Conservation (phyloP, 2,113 vertebrate species). For the Macroglossus sobrinus region DNA sequence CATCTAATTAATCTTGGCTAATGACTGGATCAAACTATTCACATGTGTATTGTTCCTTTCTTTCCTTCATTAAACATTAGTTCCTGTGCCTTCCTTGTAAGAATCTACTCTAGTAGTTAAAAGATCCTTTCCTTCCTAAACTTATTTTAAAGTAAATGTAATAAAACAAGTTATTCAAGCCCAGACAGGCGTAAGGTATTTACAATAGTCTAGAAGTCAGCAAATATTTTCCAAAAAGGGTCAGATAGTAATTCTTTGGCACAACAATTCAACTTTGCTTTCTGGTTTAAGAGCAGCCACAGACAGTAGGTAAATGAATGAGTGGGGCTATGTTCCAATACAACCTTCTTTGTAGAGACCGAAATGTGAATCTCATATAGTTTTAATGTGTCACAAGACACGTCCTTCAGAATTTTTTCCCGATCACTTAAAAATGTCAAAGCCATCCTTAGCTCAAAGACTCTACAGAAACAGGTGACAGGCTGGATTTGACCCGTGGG, state of each 20-base stretch:
- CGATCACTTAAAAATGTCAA: neutral
- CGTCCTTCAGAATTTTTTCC: neutral
- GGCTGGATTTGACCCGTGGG: neutral
- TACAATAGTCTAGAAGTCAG: neutral
- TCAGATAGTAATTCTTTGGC: neutral
- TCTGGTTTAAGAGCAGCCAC: neutral
- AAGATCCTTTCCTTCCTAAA: neutral
- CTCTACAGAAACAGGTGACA: neutral
- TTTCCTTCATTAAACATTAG: neutral
- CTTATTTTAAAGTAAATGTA: constrained; percentile 13
- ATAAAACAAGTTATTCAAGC: neutral
- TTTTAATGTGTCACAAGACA: neutral
- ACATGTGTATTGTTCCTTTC: neutral
- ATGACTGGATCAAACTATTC: neutral
- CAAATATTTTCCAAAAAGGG: neutral
- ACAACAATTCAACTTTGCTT: neutral
- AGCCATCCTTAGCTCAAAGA: neutral
- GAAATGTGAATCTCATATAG: neutral
- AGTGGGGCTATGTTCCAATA: neutral
- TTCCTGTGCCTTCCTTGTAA: neutral
- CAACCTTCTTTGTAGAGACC: neutral
- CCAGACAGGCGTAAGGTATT: neutral
- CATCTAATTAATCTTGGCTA: neutral
- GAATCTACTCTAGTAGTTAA: neutral
- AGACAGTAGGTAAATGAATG: neutral